Conservation (phyloP, 2,888 invertebrate species). For the Alcis repandata region DNA sequence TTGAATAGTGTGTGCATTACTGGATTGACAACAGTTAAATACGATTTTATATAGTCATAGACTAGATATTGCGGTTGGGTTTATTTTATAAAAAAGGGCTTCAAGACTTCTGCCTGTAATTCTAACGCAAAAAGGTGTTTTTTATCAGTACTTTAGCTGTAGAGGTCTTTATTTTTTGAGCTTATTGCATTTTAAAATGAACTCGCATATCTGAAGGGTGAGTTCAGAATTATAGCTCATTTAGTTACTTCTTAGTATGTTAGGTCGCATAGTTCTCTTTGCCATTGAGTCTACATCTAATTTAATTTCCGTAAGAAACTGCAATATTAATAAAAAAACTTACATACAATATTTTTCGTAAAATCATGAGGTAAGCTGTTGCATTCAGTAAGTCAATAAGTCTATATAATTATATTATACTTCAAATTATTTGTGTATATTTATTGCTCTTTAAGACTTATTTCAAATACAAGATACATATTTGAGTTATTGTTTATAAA, state of each 20-base stretch:
- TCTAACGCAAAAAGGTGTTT: too few relatives aligned
- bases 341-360: slow-evolving; percentile 1
- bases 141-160: too few relatives aligned
- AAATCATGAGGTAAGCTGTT: slow-evolving; percentile 37
- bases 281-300: slow-evolving; percentile 9
- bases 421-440: too few relatives aligned
- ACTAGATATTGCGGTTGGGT: too few relatives aligned
- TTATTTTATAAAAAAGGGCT: too few relatives aligned
- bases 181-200: too few relatives aligned
- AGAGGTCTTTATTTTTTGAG: too few relatives aligned
- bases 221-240: not conserved
- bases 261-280: not conserved
- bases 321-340: slow-evolving; percentile 4
- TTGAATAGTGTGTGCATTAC: too few relatives aligned
- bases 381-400: slow-evolving; percentile 5
- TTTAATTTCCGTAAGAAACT: not conserved
- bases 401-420: too few relatives aligned
- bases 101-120: too few relatives aligned
- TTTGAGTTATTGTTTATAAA: not conserved
- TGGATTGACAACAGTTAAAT: too few relatives aligned
- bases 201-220: not conserved
- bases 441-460: not conserved
- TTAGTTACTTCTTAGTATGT: not conserved
- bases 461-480: not conserved
- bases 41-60: too few relatives aligned